Base-by-base conservation (phyloP, 2,113 vertebrate species). In the Gila orcuttii region DNA sequence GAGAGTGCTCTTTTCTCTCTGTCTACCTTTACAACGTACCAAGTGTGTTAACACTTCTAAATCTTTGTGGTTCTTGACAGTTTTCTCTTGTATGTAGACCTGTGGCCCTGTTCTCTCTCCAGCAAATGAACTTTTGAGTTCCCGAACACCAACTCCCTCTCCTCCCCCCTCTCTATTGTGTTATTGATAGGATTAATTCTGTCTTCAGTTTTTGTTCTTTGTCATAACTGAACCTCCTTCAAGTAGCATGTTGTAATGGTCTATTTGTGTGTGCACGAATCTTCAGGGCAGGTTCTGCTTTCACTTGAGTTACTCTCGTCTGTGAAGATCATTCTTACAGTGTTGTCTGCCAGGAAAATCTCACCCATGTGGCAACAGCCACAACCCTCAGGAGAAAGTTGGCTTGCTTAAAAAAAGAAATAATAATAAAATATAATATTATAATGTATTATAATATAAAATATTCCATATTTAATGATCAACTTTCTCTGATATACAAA, bases 171-270 rank as follows among this genome's bases (percentile, higher is more conserved):
- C 87, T 92, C 93, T 93, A 91, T 90, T 89, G 89, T 91, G 89
- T 89, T 92, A 93, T 87, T 59, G 75, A 90, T 94, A 90, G 60
- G 45, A 89, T 87, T 86, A 73, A 36, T 92, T 83, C 82, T 47
- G 91, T 92, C 89, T 89, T 57, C 82, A 68, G 83, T 91, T 92
- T 80, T 85, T 0, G 87, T 93, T 94, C 91, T 78, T 92, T 66
- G 90, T 94, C 94, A 92, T 90, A 91, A 92, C 91, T 78, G 92
- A 89, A 91, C 90, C 90, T 94, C 92, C 91, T 93, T 92, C 93
- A 96, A 93, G 94, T 96, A 96, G 97, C 97, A 99, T 98, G 98
- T 97, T 94, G 96, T 96, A 95, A 95, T 96, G 95, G 95, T 95
- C 94, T 90, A 89, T 92, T 91, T 93, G 93, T 95, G 94, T 94